These are phyloP conservation scores for Mirounga angustirostris DNA, from an alignment of 2,113 vertebrate species.

Conservation along the genomic window DNA sequence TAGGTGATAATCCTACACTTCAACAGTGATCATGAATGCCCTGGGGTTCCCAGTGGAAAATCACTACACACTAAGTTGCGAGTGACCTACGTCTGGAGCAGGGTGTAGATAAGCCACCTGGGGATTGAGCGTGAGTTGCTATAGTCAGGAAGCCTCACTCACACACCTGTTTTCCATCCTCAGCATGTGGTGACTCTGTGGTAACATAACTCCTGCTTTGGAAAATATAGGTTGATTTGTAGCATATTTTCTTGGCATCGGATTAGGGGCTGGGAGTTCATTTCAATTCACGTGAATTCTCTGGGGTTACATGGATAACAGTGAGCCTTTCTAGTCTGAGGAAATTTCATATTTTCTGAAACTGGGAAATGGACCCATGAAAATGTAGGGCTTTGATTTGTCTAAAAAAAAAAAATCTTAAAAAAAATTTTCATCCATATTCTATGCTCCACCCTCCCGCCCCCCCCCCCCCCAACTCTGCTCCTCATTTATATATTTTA, in stretches of 20 bases:
- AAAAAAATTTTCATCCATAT: not conserved
- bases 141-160: constrained; percentile 14
- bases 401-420: not conserved
- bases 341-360: constrained; percentile 73
- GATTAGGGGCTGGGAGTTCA: constrained; percentile 53
- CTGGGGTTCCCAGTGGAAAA: constrained; percentile 41
- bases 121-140: not conserved
- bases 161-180: constrained; percentile 74
- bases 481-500: constrained; percentile 38
- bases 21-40: not conserved
- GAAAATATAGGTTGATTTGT: constrained; percentile 66
- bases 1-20: not conserved
- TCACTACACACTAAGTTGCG: not conserved
- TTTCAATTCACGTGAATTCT: constrained; percentile 70
- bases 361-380: constrained; percentile 49
- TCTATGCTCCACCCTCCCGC: not conserved
- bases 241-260: constrained; percentile 58
- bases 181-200: not conserved
- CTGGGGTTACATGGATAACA: constrained; percentile 47
- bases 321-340: constrained; percentile 53
- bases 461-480: not conserved
- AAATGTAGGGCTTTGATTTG: constrained; percentile 50
- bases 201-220: constrained; percentile 57
- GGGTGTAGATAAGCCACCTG: constrained; percentile 27
- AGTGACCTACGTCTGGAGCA: not conserved